phyloP scores from a whole-genome alignment of 1,140 invertebrate species.

The Hypothenemus hampei region DNA sequence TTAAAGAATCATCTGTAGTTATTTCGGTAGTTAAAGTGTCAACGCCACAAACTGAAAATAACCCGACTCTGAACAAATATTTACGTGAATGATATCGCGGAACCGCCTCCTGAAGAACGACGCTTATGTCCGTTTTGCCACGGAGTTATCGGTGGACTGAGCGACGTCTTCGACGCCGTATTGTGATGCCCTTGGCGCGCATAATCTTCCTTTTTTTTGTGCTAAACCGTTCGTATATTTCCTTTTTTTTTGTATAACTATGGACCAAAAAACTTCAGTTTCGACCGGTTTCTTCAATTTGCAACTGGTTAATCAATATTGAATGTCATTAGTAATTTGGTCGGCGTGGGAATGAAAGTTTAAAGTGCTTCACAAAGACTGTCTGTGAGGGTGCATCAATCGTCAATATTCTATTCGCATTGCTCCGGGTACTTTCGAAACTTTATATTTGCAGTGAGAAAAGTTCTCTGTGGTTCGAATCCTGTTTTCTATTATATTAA shows the following conservation, averaged over 20 bases:
- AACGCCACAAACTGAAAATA: conserved; percentile 9
- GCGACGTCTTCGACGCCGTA: conserved; percentile 22
- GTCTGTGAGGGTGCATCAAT: conserved; percentile 15
- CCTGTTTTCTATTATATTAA: conserved; percentile 23
- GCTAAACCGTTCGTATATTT: too few species aligned
- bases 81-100: conserved; percentile 10
- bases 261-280: too few species aligned
- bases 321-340: neutral
- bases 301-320: neutral
- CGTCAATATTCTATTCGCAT: conserved; percentile 14
- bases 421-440: conserved; percentile 9
- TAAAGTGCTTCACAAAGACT: conserved; percentile 5
- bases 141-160: conserved; percentile 22
- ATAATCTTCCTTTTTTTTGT: conserved; percentile 22
- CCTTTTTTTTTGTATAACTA: neutral
- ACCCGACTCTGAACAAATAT: conserved; percentile 7
- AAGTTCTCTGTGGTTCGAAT: conserved; percentile 17
- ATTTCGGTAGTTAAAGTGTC: conserved; percentile 1
- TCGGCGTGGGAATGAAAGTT: too few species aligned
- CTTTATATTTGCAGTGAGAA: conserved; percentile 16
- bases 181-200: conserved; percentile 17
- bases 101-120: conserved; percentile 3
- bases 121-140: conserved; percentile 20
- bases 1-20: neutral
- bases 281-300: neutral